phyloP scores from a whole-genome alignment of 2,888 invertebrate species.

The Cylindroiulus punctatus region DNA sequence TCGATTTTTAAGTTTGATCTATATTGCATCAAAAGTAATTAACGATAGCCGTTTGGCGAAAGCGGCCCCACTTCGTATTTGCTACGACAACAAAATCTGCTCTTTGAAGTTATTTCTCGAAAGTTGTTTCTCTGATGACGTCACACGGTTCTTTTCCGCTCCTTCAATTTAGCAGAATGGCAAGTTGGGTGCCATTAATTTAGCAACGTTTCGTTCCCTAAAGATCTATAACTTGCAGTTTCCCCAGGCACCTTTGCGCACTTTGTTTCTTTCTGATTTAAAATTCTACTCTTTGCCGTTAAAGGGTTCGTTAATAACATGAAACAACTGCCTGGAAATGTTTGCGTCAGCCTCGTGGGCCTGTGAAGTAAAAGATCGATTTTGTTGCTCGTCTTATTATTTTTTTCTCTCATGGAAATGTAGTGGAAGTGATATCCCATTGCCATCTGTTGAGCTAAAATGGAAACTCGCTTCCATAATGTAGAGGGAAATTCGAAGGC shows the following conservation, averaged over 20 bases:
- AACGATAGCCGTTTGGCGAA: background rate
- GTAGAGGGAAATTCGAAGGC: background rate
- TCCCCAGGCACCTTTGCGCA: conserved; percentile 8
- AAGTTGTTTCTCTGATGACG: background rate
- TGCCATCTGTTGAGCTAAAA: background rate
- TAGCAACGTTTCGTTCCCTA: conserved; percentile 21
- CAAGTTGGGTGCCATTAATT: conserved; percentile 3
- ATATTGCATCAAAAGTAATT: background rate
- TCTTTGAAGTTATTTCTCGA: background rate
- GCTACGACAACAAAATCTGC: background rate
- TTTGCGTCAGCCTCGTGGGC: background rate
- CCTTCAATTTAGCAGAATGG: background rate
- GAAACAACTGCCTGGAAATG: background rate
- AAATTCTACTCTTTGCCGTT: conserved; percentile 42
- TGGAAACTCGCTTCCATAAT: background rate
- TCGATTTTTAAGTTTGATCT: background rate
- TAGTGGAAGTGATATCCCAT: background rate
- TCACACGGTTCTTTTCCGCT: background rate
- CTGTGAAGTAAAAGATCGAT: background rate
- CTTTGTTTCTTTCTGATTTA: conserved; percentile 29
- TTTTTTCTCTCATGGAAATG: background rate
- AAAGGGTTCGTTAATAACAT: background rate
- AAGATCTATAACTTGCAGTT: conserved; percentile 17
- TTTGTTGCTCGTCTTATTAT: background rate
- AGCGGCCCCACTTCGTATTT: background rate